These are phyloP conservation scores for Drosophila serrata DNA, from an alignment of 1,140 invertebrate species.

Conservation along the genomic window DNA sequence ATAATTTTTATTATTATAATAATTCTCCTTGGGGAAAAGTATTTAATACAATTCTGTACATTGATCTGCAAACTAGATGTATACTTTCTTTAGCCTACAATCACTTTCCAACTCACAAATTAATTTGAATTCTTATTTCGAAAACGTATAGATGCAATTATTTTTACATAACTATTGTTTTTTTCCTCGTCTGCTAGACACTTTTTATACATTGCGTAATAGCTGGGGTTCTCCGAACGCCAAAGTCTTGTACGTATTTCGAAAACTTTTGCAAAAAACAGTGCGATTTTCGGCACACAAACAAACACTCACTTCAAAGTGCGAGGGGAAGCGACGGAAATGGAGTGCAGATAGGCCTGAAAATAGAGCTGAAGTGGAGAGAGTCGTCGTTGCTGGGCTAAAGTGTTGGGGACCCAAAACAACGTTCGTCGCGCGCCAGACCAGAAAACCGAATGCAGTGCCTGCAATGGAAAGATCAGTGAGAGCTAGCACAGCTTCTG, in stretches of 20 bases:
- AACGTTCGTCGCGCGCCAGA: slow-evolving; percentile 77
- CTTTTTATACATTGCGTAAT: slow-evolving; percentile 71
- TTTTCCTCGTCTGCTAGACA: slow-evolving; percentile 28
- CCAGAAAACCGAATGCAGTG: slow-evolving; percentile 80
- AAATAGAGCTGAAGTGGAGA: slow-evolving; percentile 65
- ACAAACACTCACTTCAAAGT: slow-evolving; percentile 67
- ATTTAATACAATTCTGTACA: not conserved
- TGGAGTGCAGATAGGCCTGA: slow-evolving; percentile 52
- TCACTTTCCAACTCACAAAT: not conserved
- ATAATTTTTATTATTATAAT: not conserved
- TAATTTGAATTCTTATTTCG: not conserved
- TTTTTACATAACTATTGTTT: slow-evolving; percentile 74
- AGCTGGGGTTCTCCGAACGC: slow-evolving; percentile 13
- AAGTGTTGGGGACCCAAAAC: slow-evolving; percentile 56
- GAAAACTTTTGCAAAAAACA: slow-evolving; percentile 40
- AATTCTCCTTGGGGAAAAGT: not conserved
- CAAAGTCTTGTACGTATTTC: slow-evolving; percentile 11
- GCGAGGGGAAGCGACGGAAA: slow-evolving; percentile 35
- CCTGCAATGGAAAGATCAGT: slow-evolving; percentile 38
- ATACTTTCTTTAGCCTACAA: not conserved
- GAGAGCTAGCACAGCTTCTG: slow-evolving; percentile 24
- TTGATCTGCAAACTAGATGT: too few species aligned
- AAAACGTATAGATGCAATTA: slow-evolving; percentile 9
- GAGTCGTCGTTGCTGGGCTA: slow-evolving; percentile 49
- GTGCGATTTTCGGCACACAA: not conserved